A percentile compares a stretch with the other conserved stretches of the same genome.
Conservation (phyloP, 2,113 vertebrate species). For the Caranx melampygus region DNA sequence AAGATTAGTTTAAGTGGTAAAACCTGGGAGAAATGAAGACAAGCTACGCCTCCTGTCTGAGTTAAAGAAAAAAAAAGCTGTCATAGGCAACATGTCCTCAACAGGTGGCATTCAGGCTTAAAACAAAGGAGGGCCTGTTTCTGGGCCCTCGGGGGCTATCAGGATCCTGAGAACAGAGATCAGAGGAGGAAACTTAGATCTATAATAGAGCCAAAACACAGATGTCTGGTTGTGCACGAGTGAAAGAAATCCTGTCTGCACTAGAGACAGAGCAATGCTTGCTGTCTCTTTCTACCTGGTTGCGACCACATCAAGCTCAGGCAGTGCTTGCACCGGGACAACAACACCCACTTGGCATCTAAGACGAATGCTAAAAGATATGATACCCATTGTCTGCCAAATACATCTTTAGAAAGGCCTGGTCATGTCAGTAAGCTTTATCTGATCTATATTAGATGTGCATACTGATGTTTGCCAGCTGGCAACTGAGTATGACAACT, state of each 20-base stretch:
- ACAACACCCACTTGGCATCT: constrained; percentile 7
- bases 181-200: constrained; percentile 53
- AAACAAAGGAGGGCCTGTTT: constrained; percentile 71
- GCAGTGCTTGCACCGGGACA: constrained; percentile 19
- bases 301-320: constrained; percentile 51
- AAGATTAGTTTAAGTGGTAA: neutral
- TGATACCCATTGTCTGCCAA: constrained; percentile 1
- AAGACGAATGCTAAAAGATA: neutral
- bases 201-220: constrained; percentile 58
- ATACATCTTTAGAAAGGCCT: neutral
- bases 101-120: constrained; percentile 71
- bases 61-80: constrained; percentile 48
- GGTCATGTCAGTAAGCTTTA: constrained; percentile 15
- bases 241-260: constrained; percentile 29
- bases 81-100: constrained; percentile 55
- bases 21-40: constrained; percentile 2
- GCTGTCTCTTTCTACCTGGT: constrained; percentile 26
- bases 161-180: constrained; percentile 60
- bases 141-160: constrained; percentile 64
- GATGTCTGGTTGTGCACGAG: constrained; percentile 42
- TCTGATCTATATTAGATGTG: neutral
- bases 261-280: neutral
- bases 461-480: neutral
- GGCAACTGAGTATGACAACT: neutral
- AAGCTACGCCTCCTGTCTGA: constrained; percentile 6